Percentiles rank a stretch among this genome's conserved stretches.
Evolutionary conservation across 2,888 invertebrate species (phyloP).

Genomic region (Paralinhomoeus sp.): DNA sequence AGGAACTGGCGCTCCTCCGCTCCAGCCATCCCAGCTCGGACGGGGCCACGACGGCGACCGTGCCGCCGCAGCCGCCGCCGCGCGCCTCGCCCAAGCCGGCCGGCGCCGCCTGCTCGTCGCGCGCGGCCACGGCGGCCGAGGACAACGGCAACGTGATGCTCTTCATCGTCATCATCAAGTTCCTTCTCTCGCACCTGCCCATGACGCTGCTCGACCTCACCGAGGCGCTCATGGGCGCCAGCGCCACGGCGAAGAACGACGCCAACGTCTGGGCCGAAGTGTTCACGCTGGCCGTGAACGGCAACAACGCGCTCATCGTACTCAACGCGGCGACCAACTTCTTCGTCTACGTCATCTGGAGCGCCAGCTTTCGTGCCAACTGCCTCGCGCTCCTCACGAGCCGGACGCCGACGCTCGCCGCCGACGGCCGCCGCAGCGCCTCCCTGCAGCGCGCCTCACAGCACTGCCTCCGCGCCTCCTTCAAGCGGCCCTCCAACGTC

Average conservation of each 20-base stretch:
- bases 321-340: constrained; percentile 8
- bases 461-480: background rate
- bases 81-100: too few species aligned
- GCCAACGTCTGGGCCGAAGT: too few species aligned
- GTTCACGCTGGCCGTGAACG: constrained; percentile 10
- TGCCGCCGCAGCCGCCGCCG: too few species aligned
- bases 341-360: constrained; percentile 7
- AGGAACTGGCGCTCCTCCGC: too few species aligned
- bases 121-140: background rate
- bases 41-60: too few species aligned
- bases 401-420: too few species aligned
- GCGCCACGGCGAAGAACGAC: constrained; percentile 5
- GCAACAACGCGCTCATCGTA: constrained; percentile 9
- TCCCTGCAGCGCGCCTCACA: too few species aligned
- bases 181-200: constrained; percentile 11
- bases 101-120: background rate
- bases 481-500: background rate
- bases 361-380: too few species aligned
- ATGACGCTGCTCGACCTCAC: constrained; percentile 10
- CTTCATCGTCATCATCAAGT: constrained; percentile 10
- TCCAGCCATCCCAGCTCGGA: too few species aligned
- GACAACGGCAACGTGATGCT: constrained; percentile 7
- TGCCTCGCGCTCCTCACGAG: too few species aligned
- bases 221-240: constrained; percentile 9
- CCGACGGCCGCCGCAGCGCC: too few species aligned